These are phyloP conservation scores for Geococcyx californianus DNA, from an alignment of 2,113 vertebrate species.

Conservation along the genomic window DNA sequence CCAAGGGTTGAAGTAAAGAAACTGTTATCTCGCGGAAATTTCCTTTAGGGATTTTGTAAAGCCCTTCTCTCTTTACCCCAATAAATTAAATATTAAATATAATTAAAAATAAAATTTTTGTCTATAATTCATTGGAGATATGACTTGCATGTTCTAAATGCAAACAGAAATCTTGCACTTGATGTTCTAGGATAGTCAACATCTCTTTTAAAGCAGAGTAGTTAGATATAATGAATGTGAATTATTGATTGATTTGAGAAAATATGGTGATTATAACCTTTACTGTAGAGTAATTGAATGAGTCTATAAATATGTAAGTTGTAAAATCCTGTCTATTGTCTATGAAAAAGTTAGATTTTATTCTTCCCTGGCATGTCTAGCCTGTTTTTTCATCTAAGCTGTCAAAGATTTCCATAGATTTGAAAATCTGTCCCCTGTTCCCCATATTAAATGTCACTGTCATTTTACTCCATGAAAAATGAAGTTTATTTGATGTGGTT, in stretches of 20 bases:
- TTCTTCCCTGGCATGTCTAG: neutral
- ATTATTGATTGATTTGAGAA: neutral
- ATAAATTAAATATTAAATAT: neutral
- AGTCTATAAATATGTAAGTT: neutral
- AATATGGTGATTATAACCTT: neutral
- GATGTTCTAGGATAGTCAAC: neutral
- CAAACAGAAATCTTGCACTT: neutral
- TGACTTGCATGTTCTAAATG: neutral
- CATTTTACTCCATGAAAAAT: slow-evolving; percentile 83
- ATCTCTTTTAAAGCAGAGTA: neutral
- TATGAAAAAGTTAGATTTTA: neutral
- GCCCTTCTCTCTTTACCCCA: neutral
- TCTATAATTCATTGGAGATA: neutral
- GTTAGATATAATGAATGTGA: neutral
- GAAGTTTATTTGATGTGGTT: slow-evolving; percentile 80
- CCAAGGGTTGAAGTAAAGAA: neutral
- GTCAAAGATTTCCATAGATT: slow-evolving; percentile 67
- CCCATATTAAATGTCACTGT: slow-evolving; percentile 83
- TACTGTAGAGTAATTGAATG: neutral
- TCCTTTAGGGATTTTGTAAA: neutral
- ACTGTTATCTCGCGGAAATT: neutral
- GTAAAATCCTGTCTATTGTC: neutral
- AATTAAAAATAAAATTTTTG: neutral
- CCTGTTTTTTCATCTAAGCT: slow-evolving; percentile 7
- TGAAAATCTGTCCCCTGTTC: slow-evolving; percentile 69